Base-by-base conservation (phyloP, 2,888 invertebrate species). In the Ashinkailepas kermadecensis region DNA sequence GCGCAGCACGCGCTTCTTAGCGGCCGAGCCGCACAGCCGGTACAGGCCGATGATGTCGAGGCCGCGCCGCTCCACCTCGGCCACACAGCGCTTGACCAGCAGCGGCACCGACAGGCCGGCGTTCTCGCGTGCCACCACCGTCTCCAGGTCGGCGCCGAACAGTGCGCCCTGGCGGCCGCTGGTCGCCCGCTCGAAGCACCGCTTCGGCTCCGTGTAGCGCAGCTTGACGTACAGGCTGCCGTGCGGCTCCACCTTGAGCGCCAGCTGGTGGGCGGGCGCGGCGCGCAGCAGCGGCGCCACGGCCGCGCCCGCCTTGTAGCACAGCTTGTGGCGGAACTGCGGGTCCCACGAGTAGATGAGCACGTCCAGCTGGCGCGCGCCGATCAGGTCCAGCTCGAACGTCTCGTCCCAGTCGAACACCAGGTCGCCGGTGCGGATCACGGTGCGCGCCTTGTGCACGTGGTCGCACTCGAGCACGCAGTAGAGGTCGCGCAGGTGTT, bases 381-480 rank as follows among this genome's bases (percentile, higher is more conserved):
- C 94, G 78, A 97, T 95, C 83, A 99, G 90, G 87, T 99, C 99
- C 86, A 99, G 89, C 87, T 99, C 99, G 87, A 99, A 99, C 25
- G 96, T 96, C 88, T 99, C 99, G 87, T 99, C 97, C 99, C 99
- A 99, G 88, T 99, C 97, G 88, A 98, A 99, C 87, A 96, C 95
- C 80, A 97, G 91, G 87, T 97, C 97, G 8, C 97, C 97, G 2
- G 96, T 97, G 82, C 97, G 92, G 59, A 98, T 96, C 86, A 97
- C 97, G 57, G 97, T 98, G 82, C 98, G 90, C 62, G 97, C 98
- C 89, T 97, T 97, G 88, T 98, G 97, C 80, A 97, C 94, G 83
- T 96, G 91, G 88, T 98, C 98, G 87, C 98, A 96, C 88, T 99
- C 99, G 83, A 99, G 90, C 64, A 99, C 99, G 88, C 99, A 99